phyloP scores from a whole-genome alignment of 1,140 invertebrate species.

The Capitella teleta region DNA sequence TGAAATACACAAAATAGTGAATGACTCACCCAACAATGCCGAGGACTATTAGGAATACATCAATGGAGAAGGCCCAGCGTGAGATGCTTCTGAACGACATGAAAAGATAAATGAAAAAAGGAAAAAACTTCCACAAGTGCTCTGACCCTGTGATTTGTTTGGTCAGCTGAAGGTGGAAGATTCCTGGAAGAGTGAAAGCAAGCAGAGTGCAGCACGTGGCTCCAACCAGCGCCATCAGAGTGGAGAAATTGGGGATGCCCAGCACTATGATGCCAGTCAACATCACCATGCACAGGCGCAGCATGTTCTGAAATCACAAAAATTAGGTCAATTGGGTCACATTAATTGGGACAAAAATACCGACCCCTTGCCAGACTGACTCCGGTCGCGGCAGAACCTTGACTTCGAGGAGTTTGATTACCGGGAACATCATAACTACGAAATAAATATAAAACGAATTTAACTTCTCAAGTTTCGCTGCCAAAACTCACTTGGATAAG shows the following conservation, averaged over 20 bases:
- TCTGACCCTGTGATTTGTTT: not conserved
- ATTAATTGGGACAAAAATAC: constrained; percentile 13
- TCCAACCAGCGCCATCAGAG: constrained; percentile 45
- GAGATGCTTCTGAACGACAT: constrained; percentile 26
- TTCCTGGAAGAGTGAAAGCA: constrained; percentile 43
- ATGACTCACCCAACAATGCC: constrained; percentile 35
- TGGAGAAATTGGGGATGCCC: constrained; percentile 44
- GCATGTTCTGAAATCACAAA: constrained; percentile 30
- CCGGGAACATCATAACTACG: constrained; percentile 45
- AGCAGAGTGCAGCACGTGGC: constrained; percentile 45
- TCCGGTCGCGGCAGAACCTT: constrained; percentile 27
- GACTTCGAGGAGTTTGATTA: constrained; percentile 39
- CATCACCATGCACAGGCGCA: constrained; percentile 34
- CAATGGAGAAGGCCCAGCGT: constrained; percentile 27
- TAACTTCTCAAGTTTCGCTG: too few species aligned
- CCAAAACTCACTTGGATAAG: constrained; percentile 39
- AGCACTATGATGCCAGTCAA: constrained; percentile 42
- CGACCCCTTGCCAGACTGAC: constrained; percentile 36
- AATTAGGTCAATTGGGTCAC: not conserved
- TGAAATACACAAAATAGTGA: not conserved
- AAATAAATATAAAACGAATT: too few species aligned
- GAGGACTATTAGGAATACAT: constrained; percentile 33
- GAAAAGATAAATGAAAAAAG: constrained; percentile 1
- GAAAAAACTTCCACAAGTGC: not conserved
- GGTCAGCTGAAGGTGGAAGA: constrained; percentile 36